Conservation (phyloP, 2,888 invertebrate species). For the Agriopis leucophaearia region DNA sequence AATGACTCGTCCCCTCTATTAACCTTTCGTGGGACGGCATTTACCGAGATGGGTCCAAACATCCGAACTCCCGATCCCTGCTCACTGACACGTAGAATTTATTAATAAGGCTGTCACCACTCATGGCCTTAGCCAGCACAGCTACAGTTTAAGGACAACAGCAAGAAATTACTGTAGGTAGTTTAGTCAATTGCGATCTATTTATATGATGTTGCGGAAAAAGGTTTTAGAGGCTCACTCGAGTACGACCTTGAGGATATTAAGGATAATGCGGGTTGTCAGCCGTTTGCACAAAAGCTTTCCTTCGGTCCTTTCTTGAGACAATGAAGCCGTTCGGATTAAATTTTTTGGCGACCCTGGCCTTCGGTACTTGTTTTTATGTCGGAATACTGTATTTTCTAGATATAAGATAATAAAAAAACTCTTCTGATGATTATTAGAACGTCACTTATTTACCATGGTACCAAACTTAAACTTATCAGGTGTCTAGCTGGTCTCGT, state of each 20-base stretch:
- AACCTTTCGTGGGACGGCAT: conserved; percentile 32
- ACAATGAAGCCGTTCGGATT: conserved; percentile 17
- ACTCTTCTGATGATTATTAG: background rate
- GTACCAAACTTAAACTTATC: no score
- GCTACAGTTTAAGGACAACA: conserved; percentile 5
- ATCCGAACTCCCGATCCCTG: conserved; percentile 22
- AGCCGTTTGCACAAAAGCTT: conserved; percentile 21
- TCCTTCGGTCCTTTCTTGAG: conserved; percentile 10
- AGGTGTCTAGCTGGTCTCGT: no score
- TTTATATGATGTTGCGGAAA: conserved; percentile 14
- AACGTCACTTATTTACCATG: background rate
- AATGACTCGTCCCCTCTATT: conserved; percentile 38
- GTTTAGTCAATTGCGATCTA: background rate
- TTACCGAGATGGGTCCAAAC: conserved; percentile 24
- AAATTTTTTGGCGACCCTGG: conserved; percentile 15
- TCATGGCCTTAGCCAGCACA: conserved; percentile 6
- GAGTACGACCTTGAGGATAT: conserved; percentile 14
- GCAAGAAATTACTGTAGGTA: conserved; percentile 12
- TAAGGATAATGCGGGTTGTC: conserved; percentile 20
- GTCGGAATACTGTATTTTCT: background rate
- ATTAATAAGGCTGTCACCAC: conserved; percentile 8
- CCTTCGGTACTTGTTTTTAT: conserved; percentile 6
- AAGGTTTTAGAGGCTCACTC: conserved; percentile 2
- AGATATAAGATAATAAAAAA: background rate
- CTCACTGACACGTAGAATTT: conserved; percentile 31